Evolutionary conservation across 2,797 vertebrate species (phyloP).

Genomic region (Myotis planiceps): DNA sequence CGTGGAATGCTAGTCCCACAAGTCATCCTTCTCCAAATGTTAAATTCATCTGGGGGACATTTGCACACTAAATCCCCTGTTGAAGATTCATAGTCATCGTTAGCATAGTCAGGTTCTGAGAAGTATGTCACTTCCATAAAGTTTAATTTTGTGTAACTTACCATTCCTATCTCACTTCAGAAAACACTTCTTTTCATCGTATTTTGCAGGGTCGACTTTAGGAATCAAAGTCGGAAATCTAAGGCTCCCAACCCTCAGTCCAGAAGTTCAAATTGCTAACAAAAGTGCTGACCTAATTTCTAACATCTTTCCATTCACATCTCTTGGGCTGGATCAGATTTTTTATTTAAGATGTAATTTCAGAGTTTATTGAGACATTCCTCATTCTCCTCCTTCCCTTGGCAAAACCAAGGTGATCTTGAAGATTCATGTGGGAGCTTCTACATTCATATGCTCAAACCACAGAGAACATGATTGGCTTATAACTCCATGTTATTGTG

Average conservation of each 20-base stretch:
- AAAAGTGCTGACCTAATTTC: slow-evolving; percentile 33
- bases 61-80: neutral
- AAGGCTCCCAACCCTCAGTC: neutral
- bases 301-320: slow-evolving; percentile 38
- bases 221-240: neutral
- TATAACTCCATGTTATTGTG: neutral
- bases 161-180: neutral
- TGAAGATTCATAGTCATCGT: neutral
- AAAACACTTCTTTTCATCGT: neutral
- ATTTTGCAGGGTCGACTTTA: neutral
- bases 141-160: neutral
- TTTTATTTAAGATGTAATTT: slow-evolving; percentile 49
- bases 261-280: slow-evolving; percentile 48
- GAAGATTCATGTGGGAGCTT: slow-evolving; percentile 42
- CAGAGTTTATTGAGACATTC: slow-evolving; percentile 1
- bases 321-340: neutral
- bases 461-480: neutral
- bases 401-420: slow-evolving; percentile 1
- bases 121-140: neutral
- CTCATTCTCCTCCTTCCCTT: neutral
- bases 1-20: neutral
- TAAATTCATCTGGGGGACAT: neutral
- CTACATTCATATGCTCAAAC: neutral
- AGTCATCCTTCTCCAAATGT: neutral
- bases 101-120: neutral